Evolutionary conservation across 1,140 invertebrate genomes (phyloP), one percentile per base, ranked within the genome.

Genomic region (Aphaenogaster floridana): DNA sequence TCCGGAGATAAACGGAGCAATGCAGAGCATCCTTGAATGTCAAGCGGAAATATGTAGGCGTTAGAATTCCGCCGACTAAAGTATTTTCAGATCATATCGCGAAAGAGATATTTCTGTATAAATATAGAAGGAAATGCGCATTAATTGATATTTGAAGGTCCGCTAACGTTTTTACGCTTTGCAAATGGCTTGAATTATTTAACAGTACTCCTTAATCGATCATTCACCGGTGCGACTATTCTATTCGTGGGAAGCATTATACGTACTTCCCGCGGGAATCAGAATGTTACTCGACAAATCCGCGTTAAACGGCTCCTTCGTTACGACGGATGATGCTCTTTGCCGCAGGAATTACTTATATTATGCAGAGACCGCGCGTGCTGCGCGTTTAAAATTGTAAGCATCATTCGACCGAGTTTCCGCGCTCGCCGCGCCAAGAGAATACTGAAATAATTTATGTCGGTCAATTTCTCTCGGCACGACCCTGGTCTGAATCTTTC

Each of bases 361-460:
- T 84, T 84, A 84, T 84, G 80, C 69, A 84, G 80, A 84, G 28
- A 69, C 36, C 45, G 61, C 45, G 86, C 84, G 50, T 74, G 59
- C 57, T 79, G 13, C 39, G 59, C 59, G 15, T 68, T 90, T 87
- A 78, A 90, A 89, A 90, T 89, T 83, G 71, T 87, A 87, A 87
- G 72, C 68, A 83, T 89, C 76, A 76, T 80, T 83, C 84, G 77
- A 59, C 42, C 77, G 86, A 69, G 80, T 87, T 87, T 76, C 80
- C 66, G 63, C 48, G 78, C 48, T 66, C 59, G 79, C 79, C 86
- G 68, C 66, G 48, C 59, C 74, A 69, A 64, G 85, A 72, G 80
- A 88, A 90, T 91, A 91, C 84, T 88, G 87, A 88, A 91, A 91
- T 91, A 90, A 91, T 91, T 90, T 88, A 91, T 86, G 90, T 90